A percentile compares a stretch with the other conserved stretches of the same genome.
phyloP scores from a whole-genome alignment of 30 jellyfish, hydroid and myxozoan species.

The Phacellophora camtschatica region DNA sequence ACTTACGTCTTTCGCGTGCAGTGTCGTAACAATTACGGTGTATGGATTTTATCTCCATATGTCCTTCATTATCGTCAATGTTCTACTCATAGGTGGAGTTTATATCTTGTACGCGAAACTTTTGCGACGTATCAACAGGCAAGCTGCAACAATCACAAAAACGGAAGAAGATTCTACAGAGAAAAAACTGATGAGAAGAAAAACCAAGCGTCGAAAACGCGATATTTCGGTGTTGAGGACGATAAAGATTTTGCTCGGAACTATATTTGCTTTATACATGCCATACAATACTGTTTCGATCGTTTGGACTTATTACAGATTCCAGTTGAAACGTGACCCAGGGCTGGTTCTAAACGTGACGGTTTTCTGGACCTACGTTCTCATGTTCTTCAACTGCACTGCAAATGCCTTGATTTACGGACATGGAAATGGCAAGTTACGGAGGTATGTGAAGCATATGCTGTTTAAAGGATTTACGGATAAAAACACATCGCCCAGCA shows the following conservation, averaged over 20 bases:
- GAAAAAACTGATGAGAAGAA: not conserved
- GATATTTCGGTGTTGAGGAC: slow-evolving; percentile 59
- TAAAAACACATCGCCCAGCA: not conserved
- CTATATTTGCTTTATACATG: slow-evolving; percentile 52
- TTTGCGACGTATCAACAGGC: slow-evolving; percentile 46
- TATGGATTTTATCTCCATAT: slow-evolving; percentile 32
- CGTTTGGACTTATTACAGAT: slow-evolving; percentile 39
- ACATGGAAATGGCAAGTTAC: slow-evolving; percentile 49
- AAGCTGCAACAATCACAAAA: not conserved
- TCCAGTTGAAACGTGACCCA: slow-evolving; percentile 10
- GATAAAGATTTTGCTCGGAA: slow-evolving; percentile 37
- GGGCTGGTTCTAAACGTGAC: slow-evolving; percentile 13
- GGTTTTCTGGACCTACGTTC: slow-evolving; percentile 52
- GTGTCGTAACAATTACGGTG: slow-evolving; percentile 4
- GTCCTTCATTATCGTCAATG: slow-evolving; percentile 12
- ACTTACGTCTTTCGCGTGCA: not conserved
- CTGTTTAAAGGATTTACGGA: not conserved
- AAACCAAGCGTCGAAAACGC: slow-evolving; percentile 54
- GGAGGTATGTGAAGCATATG: not conserved
- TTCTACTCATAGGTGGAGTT: slow-evolving; percentile 25
- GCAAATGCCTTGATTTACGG: slow-evolving; percentile 48
- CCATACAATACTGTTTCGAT: slow-evolving; percentile 38
- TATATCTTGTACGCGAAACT: slow-evolving; percentile 38
- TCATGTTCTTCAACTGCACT: slow-evolving; percentile 42
- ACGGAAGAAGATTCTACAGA: not conserved